Percentiles rank a stretch among this genome's conserved stretches.
These are phyloP conservation scores for Agapostemon virescens DNA, from an alignment of 2,888 invertebrate genomes.

Conservation along the genomic window DNA sequence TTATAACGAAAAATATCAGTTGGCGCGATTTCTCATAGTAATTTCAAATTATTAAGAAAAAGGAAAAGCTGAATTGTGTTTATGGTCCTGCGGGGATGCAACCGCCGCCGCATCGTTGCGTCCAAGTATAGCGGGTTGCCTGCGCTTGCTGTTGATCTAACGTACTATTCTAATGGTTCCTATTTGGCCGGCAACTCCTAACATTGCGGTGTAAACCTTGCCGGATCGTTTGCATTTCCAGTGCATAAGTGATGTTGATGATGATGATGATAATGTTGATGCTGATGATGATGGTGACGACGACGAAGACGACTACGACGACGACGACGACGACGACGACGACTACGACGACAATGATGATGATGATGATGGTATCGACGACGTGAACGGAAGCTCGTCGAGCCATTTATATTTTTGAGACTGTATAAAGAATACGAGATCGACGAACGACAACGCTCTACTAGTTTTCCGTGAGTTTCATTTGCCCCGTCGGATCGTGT, in stretches of 20 bases:
- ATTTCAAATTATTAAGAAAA: too few species aligned
- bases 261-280: slow-evolving; percentile 15
- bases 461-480: slow-evolving; percentile 37
- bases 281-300: slow-evolving; percentile 3
- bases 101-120: background rate
- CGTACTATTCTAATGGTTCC: slow-evolving; percentile 62
- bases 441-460: slow-evolving; percentile 24
- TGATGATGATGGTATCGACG: slow-evolving; percentile 25
- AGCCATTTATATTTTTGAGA: slow-evolving; percentile 61
- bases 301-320: slow-evolving; percentile 23
- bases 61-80: background rate
- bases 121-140: slow-evolving; percentile 6
- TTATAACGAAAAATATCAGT: too few species aligned
- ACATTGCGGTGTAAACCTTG: slow-evolving; percentile 43
- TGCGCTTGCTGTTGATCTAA: slow-evolving; percentile 48
- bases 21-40: too few species aligned
- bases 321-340: background rate
- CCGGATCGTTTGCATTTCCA: slow-evolving; percentile 58
- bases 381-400: slow-evolving; percentile 37
- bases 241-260: slow-evolving; percentile 29
- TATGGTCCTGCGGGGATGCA: background rate
- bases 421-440: slow-evolving; percentile 47
- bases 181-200: slow-evolving; percentile 61
- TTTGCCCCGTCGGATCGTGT: slow-evolving; percentile 5
- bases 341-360: slow-evolving; percentile 25